Percentiles rank a stretch among this genome's conserved stretches.
phyloP scores from a whole-genome alignment of 2,888 invertebrate species.

The Phengaris arion region DNA sequence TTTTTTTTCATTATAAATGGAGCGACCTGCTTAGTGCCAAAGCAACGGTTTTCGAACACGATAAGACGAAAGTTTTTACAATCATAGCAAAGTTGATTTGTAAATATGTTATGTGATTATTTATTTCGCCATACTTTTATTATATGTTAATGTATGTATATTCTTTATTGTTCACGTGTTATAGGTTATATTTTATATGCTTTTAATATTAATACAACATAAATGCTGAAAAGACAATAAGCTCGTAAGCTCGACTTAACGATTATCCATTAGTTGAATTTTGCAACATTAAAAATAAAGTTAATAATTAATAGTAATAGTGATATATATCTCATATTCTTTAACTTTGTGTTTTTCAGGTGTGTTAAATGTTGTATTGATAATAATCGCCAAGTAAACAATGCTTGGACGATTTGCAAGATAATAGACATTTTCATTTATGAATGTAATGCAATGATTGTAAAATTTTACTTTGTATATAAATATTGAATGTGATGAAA shows the following conservation, averaged over 20 bases:
- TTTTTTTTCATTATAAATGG: constrained; percentile 49
- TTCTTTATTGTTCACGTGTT: constrained; percentile 4
- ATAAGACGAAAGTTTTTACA: constrained; percentile 30
- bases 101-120: neutral
- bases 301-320: constrained; percentile 12
- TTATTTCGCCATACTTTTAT: neutral
- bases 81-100: constrained; percentile 15
- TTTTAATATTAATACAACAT: constrained; percentile 22
- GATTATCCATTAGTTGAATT: constrained; percentile 13
- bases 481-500: constrained; percentile 9
- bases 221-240: constrained; percentile 28
- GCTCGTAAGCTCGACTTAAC: constrained; percentile 16
- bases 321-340: neutral
- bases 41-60: constrained; percentile 37
- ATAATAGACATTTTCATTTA: neutral
- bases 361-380: neutral
- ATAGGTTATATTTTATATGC: neutral
- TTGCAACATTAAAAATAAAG: neutral
- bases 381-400: neutral
- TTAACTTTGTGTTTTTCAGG: constrained; percentile 4
- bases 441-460: constrained; percentile 5
- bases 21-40: constrained; percentile 71
- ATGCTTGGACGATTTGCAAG: neutral
- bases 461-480: constrained; percentile 14
- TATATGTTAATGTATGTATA: neutral